Conservation (phyloP, 2,113 vertebrate species). For the Eurystomus gularis region DNA sequence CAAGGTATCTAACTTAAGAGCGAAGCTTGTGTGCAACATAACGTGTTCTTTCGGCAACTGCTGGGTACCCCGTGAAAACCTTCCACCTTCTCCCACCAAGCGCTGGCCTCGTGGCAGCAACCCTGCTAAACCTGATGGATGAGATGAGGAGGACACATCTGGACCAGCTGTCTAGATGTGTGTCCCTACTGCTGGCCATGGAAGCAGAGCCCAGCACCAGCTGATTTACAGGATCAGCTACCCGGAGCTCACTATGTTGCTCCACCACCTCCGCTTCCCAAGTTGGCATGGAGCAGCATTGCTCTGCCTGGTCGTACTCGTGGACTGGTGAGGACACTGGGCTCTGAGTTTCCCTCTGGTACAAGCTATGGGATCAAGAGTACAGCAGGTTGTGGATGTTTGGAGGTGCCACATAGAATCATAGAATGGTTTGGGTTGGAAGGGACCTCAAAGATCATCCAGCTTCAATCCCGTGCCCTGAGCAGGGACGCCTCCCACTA, state of each 20-base stretch:
- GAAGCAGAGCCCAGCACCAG: background rate
- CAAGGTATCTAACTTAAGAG: background rate
- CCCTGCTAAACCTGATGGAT: fast-evolving
- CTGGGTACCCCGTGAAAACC: background rate
- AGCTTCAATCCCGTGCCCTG: too few relatives aligned
- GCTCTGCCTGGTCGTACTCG: background rate
- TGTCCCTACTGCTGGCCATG: background rate
- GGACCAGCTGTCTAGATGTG: background rate
- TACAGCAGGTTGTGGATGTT: background rate
- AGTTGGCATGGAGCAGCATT: background rate
- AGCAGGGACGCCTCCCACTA: too few relatives aligned
- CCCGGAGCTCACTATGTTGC: background rate
- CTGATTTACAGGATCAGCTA: fast-evolving
- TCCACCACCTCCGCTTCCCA: fast-evolving
- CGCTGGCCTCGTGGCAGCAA: background rate
- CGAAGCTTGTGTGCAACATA: fast-evolving
- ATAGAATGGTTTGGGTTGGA: too few relatives aligned
- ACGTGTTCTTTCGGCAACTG: fast-evolving
- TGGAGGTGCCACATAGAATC: background rate
- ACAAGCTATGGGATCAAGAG: background rate
- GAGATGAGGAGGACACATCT: background rate
- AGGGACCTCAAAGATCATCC: too few relatives aligned
- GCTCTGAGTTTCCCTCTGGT: fast-evolving
- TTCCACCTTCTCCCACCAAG: background rate
- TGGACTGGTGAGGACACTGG: fast-evolving